A percentile compares a stretch with the other conserved stretches of the same genome.
phyloP scores from a whole-genome alignment of 2,888 invertebrate genomes.

The Pilophorus perplexus region DNA sequence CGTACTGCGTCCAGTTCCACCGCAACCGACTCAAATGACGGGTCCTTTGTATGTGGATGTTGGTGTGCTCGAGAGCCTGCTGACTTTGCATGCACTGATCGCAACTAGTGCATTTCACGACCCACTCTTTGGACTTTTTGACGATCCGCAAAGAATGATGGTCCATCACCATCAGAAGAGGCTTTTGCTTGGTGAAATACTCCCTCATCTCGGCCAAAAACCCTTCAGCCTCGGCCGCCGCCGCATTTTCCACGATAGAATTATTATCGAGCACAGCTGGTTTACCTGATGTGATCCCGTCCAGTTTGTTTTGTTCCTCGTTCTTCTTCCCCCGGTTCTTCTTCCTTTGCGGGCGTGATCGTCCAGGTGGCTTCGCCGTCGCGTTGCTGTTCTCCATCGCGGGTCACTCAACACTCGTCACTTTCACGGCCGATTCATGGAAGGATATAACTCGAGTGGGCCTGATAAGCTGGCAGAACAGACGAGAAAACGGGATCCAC shows the following conservation, averaged over 20 bases:
- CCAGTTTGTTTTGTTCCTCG: not conserved
- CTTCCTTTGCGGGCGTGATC: not conserved
- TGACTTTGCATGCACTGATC: not conserved
- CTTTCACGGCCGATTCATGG: no score
- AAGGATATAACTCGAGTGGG: no score
- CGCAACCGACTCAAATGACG: not conserved
- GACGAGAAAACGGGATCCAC: no score
- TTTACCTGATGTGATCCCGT: not conserved
- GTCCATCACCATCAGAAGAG: slow-evolving; percentile 23
- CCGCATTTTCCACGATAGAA: not conserved
- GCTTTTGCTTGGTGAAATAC: slow-evolving; percentile 23
- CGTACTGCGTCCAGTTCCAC: not conserved
- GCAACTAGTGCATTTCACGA: not conserved
- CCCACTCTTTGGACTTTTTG: not conserved
- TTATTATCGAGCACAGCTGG: not conserved
- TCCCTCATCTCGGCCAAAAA: not conserved
- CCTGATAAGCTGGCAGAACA: no score
- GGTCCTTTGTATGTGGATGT: slow-evolving; percentile 1
- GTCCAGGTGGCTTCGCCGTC: no score
- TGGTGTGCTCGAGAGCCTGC: slow-evolving; percentile 1
- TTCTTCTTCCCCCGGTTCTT: not conserved
- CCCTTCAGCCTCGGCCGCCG: not conserved
- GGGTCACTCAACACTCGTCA: no score
- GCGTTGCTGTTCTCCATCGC: no score
- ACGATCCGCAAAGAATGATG: not conserved